Conservation (phyloP, 2,113 vertebrate species). For the Cyanistes caeruleus region DNA sequence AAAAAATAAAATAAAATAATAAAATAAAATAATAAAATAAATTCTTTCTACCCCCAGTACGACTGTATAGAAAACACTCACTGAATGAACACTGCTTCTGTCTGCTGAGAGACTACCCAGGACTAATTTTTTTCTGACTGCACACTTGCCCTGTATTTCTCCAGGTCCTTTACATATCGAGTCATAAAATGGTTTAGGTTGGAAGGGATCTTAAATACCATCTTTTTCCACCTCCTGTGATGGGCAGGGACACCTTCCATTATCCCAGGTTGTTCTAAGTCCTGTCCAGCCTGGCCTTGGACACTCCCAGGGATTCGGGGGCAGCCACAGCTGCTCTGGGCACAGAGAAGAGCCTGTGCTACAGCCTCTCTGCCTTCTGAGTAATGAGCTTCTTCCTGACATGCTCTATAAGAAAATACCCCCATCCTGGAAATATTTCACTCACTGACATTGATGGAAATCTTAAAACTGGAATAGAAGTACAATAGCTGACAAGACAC, state of each 20-base stretch:
- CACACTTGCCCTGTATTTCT: background rate
- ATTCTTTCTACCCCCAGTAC: background rate
- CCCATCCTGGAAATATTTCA: background rate
- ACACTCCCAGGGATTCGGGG: background rate
- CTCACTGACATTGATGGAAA: background rate
- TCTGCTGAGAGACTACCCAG: background rate
- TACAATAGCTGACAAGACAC: background rate
- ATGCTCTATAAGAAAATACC: background rate
- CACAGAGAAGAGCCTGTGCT: background rate
- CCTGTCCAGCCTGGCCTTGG: fast-evolving
- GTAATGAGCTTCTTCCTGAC: background rate
- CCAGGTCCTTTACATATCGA: background rate
- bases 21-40: background rate
- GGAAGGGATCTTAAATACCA: background rate
- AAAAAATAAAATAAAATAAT: no score
- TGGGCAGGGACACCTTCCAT: background rate
- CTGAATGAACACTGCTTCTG: background rate
- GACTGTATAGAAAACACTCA: background rate
- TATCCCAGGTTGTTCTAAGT: background rate
- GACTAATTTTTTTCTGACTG: background rate
- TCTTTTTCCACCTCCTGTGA: fast-evolving
- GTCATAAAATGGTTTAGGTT: background rate
- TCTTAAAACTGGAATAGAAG: background rate
- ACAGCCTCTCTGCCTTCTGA: background rate
- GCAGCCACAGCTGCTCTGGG: background rate